Base-by-base conservation (phyloP, 2,797 vertebrate genomes). In the Manis pentadactyla region DNA sequence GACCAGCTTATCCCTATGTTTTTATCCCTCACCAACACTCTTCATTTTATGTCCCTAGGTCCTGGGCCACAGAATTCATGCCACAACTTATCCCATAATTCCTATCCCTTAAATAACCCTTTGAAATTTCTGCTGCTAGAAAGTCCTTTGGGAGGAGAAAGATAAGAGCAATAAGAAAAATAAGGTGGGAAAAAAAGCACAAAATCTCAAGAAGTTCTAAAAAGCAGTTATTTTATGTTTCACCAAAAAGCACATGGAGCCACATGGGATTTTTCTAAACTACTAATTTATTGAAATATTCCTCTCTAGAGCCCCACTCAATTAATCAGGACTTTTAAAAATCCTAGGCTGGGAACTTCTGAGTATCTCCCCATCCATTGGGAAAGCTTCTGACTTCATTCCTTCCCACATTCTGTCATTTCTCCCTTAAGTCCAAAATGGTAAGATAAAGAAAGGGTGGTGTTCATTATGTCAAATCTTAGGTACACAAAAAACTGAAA, bases 181-280 rank as follows among this genome's bases (percentile, higher is more conserved):
- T 4, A 79, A 68, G 19, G 7, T 4, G 53, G 17, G 19, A 29
- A 4, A 11, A 4, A 11, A 57, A 73, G 68, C 39, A 68, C 25
- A 96, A 93, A 97, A 23, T 78, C 37, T n/a, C 66, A 95, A 90
- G 31, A 91, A 95, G 63, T 78, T 17, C 88, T 91, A 84, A 75
- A 92, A 87, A 87, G 49, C 39, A 85, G n/a, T 78, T 90, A 46
- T 51, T 84, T 31, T 78, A 25, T 82, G 6, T 81, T 90, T 74
- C 46, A 85, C 27, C 34, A 84, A 55, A 95, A 90, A 8, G 17
- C 13, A 83, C n/a, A n/a, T 0, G 23, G 64, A 17, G 11, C 51
- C 37, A 57, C 42, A 39, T 34, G 4, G 13, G 63, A 87, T 73
- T 92, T 49, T 93, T 79, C 77, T 92, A 68, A 84, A 53, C 17